These are phyloP conservation scores for Chrysotoxum bicinctum DNA, from an alignment of 2,888 invertebrate species.

Conservation along the genomic window DNA sequence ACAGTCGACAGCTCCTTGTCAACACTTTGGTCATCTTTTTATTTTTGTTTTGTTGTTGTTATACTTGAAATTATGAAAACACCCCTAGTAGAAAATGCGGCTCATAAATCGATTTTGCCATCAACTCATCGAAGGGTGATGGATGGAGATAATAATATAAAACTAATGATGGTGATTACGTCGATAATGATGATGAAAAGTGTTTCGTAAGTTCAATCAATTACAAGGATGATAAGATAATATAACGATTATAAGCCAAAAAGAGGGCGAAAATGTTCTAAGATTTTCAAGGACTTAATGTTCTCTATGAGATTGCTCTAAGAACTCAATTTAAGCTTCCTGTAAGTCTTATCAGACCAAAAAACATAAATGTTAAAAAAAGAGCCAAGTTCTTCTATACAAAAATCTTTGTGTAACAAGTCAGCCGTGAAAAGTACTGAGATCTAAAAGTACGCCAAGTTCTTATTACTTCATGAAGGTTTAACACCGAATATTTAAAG, in stretches of 20 bases:
- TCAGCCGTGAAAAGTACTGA: no score
- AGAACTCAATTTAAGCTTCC: not conserved
- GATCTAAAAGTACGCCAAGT: no score
- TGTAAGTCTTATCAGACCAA: no score
- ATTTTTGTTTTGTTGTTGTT: not conserved
- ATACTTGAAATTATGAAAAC: not conserved
- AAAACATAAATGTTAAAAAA: no score
- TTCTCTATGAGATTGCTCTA: not conserved
- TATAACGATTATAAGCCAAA: conserved; percentile 15
- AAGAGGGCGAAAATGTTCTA: not conserved
- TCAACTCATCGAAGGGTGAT: conserved; percentile 33
- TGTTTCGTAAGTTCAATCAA: conserved; percentile 47
- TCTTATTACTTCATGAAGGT: no score
- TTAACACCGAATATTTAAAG: no score
- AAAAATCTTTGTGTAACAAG: no score
- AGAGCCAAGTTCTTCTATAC: no score
- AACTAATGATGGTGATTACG: conserved; percentile 31
- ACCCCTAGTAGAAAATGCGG: conserved; percentile 1
- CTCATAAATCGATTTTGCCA: conserved; percentile 13
- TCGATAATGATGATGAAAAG: conserved; percentile 54
- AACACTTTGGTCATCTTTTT: conserved; percentile 22
- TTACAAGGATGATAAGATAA: conserved; percentile 27
- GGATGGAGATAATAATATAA: conserved; percentile 39
- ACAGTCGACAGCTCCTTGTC: conserved; percentile 18
- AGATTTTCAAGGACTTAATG: conserved; percentile 17